A percentile compares a stretch with the other conserved stretches of the same genome.
Conservation (phyloP, 1,140 invertebrate species). For the Cepaea nemoralis region DNA sequence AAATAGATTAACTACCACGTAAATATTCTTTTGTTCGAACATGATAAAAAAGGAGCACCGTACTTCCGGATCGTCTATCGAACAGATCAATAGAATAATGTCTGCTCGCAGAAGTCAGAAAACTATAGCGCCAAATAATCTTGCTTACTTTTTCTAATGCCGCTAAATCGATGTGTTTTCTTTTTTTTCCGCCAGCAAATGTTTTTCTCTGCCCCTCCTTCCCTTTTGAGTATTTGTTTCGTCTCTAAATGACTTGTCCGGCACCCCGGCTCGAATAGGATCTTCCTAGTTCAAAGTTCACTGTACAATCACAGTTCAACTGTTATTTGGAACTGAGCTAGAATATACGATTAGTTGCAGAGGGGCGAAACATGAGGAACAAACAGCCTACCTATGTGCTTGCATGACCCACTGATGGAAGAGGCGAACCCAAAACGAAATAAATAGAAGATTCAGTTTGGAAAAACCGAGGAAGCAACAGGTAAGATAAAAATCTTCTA, state of each 20-base stretch:
- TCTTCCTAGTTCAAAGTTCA: conserved; percentile 1
- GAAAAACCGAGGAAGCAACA: not conserved
- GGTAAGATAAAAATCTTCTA: not conserved
- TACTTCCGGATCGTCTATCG: not conserved
- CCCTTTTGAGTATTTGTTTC: not conserved
- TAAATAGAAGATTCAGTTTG: not conserved
- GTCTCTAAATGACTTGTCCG: not conserved
- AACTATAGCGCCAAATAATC: not conserved
- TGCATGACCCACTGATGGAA: not conserved
- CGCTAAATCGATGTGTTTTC: not conserved
- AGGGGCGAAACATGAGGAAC: conserved; percentile 4
- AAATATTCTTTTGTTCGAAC: no score
- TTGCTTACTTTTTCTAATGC: not conserved
- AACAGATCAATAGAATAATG: conserved; percentile 2
- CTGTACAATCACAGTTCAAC: not conserved
- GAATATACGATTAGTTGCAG: not conserved
- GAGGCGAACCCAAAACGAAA: not conserved
- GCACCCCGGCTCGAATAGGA: not conserved
- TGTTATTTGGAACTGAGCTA: not conserved
- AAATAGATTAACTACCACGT: no score
- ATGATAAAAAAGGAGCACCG: no score
- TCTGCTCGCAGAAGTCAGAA: not conserved
- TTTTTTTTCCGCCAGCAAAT: not conserved
- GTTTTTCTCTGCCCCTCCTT: not conserved
- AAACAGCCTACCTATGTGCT: not conserved